Conservation (phyloP, 2,888 invertebrate species). For the Mesopsocus fuscifrons region DNA sequence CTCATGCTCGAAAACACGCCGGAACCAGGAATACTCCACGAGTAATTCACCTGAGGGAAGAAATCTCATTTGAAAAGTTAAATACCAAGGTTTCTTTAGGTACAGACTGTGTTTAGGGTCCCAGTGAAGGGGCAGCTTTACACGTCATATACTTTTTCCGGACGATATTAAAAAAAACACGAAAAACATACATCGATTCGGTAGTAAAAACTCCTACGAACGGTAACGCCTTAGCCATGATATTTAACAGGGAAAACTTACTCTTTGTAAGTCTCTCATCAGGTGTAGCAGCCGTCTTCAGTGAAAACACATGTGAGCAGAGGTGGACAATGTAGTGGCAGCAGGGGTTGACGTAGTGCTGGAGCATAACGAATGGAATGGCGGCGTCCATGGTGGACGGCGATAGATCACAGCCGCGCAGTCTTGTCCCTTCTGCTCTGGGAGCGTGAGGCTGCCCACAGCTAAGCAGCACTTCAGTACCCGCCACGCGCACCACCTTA, state of each 20-base stretch:
- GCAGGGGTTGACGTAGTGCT: conserved; percentile 56
- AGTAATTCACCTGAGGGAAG: conserved; percentile 33
- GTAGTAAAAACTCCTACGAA: too few relatives aligned
- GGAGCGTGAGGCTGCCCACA: not conserved
- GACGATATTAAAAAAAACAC: conserved; percentile 19
- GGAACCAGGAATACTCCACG: conserved; percentile 27
- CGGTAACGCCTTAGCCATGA: too few relatives aligned
- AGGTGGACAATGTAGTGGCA: conserved; percentile 47
- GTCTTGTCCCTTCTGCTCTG: not conserved
- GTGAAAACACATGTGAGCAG: too few relatives aligned
- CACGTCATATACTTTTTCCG: too few relatives aligned
- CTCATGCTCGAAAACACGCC: conserved; percentile 39
- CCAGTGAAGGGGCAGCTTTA: too few relatives aligned
- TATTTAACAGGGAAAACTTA: too few relatives aligned
- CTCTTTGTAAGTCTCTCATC: conserved; percentile 5
- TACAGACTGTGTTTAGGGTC: too few relatives aligned
- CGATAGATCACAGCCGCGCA: conserved; percentile 37
- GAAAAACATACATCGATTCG: too few relatives aligned
- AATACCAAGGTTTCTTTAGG: too few relatives aligned
- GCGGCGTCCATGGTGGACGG: conserved; percentile 46
- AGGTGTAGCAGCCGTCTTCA: conserved; percentile 19
- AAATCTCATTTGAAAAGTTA: too few relatives aligned
- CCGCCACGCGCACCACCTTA: not conserved
- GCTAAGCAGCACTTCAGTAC: not conserved
- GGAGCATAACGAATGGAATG: conserved; percentile 48